phyloP scores from a whole-genome alignment of 2,888 invertebrate genomes.

The Harmothoe impar region DNA sequence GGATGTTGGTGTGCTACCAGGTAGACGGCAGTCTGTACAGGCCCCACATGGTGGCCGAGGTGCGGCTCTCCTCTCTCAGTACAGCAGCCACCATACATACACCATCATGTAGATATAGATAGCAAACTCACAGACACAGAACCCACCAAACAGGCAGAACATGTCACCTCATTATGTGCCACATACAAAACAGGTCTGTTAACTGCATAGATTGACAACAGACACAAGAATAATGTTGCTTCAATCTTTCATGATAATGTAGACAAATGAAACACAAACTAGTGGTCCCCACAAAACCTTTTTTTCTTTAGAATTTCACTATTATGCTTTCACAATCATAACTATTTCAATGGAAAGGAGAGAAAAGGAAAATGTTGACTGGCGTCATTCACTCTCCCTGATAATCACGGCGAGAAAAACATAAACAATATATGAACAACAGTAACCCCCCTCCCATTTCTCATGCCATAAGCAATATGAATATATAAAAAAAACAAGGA shows the following conservation, averaged over 20 bases:
- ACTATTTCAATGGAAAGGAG: neutral
- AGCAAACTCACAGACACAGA: slow-evolving; percentile 2
- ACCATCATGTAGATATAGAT: neutral
- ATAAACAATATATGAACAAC: slow-evolving; percentile 31
- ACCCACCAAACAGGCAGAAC: neutral
- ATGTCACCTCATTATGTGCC: too few species aligned
- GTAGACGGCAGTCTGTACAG: neutral
- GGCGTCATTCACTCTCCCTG: neutral
- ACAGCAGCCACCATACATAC: neutral
- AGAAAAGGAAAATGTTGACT: slow-evolving; percentile 4
- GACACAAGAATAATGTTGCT: neutral
- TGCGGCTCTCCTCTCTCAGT: neutral
- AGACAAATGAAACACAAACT: neutral
- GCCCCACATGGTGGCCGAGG: neutral
- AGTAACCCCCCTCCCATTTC: neutral
- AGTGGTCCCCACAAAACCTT: slow-evolving; percentile 8
- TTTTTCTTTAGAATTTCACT: neutral
- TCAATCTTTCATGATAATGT: neutral
- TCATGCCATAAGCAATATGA: neutral
- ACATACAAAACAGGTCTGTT: slow-evolving; percentile 1
- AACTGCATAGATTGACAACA: slow-evolving; percentile 42
- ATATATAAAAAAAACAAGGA: slow-evolving; percentile 8
- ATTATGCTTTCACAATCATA: slow-evolving; percentile 17
- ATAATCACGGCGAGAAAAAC: neutral
- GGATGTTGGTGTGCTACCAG: neutral